Conservation (phyloP, 2,888 invertebrate species). For the Mesorhabditis belari region DNA sequence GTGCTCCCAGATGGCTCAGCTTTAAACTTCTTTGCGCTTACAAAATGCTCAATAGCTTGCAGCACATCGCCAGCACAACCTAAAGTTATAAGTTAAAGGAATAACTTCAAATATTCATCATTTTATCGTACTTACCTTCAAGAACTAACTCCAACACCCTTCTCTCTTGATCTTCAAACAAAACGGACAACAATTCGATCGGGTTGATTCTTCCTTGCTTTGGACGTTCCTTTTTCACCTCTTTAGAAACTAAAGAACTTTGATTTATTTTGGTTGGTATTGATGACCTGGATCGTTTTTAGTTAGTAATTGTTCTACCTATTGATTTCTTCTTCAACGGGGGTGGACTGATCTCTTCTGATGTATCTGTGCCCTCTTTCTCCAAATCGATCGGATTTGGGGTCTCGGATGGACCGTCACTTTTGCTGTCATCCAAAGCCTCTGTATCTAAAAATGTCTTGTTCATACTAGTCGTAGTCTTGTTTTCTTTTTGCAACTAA, state of each 20-base stretch:
- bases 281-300: background rate
- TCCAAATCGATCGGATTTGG: background rate
- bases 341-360: background rate
- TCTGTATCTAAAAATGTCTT: too few relatives aligned
- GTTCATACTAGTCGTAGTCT: background rate
- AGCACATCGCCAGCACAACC: conserved; percentile 82
- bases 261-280: too few relatives aligned
- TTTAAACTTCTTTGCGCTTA: conserved; percentile 15
- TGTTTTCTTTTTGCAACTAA: background rate
- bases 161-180: conserved; percentile 70
- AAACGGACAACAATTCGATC: conserved; percentile 73
- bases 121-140: conserved; percentile 57
- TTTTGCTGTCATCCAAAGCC: background rate
- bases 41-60: conserved; percentile 80
- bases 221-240: conserved; percentile 3
- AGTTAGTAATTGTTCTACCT: background rate
- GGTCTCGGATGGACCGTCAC: background rate
- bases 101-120: background rate
- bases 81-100: conserved; percentile 1
- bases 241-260: too few relatives aligned
- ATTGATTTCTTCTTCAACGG: background rate
- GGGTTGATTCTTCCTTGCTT: conserved; percentile 57
- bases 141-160: conserved; percentile 81
- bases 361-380: background rate
- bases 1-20: background rate